Conservation (phyloP, 2,888 invertebrate genomes). For the Philereme vetulata region DNA sequence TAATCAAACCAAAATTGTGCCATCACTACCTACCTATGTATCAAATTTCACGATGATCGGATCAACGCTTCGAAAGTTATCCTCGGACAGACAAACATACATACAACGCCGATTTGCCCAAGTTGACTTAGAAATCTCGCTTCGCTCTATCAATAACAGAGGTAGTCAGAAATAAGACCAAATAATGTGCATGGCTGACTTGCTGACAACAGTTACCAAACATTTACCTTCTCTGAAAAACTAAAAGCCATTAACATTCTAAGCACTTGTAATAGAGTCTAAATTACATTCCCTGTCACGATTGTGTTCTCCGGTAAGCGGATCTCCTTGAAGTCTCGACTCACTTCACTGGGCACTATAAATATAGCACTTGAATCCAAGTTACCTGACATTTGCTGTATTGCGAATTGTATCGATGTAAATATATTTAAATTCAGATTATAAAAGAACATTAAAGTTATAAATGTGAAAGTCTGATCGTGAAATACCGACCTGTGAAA, state of each 20-base stretch:
- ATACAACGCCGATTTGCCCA: no score
- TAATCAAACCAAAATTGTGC: no score
- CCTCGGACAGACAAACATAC: no score
- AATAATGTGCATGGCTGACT: no score
- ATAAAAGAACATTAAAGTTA: conserved; percentile 3
- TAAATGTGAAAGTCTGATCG: conserved; percentile 16
- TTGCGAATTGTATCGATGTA: conserved; percentile 6
- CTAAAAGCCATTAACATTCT: neutral
- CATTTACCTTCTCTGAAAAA: no score
- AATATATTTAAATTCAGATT: conserved; percentile 8
- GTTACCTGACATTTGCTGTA: conserved; percentile 16
- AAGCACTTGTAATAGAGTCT: conserved; percentile 2
- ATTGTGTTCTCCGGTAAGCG: conserved; percentile 41
- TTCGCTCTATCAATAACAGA: no score
- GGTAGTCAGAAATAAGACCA: no score
- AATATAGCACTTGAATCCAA: conserved; percentile 28
- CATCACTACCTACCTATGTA: no score
- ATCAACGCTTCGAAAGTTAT: no score
- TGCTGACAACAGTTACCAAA: no score
- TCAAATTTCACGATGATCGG: no score
- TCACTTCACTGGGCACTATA: conserved; percentile 37
- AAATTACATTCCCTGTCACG: conserved; percentile 9
- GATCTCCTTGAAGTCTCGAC: conserved; percentile 54
- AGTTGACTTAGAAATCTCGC: no score
- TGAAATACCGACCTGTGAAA: conserved; percentile 9